A percentile compares a stretch with the other conserved stretches of the same genome.
These are phyloP conservation scores for Scomber japonicus DNA, from an alignment of 2,113 vertebrate genomes.

Conservation along the genomic window DNA sequence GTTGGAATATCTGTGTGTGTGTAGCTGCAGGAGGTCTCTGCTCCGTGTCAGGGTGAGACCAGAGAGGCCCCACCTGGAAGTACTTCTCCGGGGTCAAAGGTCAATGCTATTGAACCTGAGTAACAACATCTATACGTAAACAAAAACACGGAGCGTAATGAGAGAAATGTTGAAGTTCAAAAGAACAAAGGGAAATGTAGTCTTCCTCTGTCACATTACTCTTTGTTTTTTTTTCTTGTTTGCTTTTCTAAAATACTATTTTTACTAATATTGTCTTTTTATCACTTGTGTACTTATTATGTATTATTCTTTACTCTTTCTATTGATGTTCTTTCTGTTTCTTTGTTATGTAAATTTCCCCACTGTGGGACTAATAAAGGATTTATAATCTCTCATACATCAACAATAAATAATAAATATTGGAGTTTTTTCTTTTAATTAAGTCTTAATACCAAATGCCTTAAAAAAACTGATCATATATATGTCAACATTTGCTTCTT, in stretches of 20 bases:
- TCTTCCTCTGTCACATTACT: constrained; percentile 2
- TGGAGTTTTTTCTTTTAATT: neutral
- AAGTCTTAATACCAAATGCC: too few species aligned
- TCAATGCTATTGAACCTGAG: constrained; percentile 83
- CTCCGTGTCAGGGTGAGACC: constrained; percentile 37
- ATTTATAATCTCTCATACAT: neutral
- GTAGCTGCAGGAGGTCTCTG: constrained; percentile 75
- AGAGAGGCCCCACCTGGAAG: constrained; percentile 85
- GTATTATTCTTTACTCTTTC: too few species aligned
- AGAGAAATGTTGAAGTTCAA: constrained; percentile 60
- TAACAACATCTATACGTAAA: constrained; percentile 79
- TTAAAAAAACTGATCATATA: too few species aligned
- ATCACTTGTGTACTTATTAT: too few species aligned
- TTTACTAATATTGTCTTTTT: too few species aligned
- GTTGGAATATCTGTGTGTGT: constrained; percentile 48
- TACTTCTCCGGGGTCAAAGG: constrained; percentile 82
- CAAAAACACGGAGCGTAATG: constrained; percentile 69
- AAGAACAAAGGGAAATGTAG: constrained; percentile 50
- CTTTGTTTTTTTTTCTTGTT: neutral
- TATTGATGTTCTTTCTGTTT: too few species aligned
- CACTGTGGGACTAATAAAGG: too few species aligned
- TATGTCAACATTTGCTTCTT: neutral
- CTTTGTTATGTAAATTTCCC: too few species aligned
- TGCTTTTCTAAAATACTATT: neutral
- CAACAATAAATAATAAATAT: neutral